Evolutionary conservation across 2,113 vertebrate genomes (phyloP), one percentile per base, ranked within the genome.

Genomic region (Machaerirhynchus nigripectus): DNA sequence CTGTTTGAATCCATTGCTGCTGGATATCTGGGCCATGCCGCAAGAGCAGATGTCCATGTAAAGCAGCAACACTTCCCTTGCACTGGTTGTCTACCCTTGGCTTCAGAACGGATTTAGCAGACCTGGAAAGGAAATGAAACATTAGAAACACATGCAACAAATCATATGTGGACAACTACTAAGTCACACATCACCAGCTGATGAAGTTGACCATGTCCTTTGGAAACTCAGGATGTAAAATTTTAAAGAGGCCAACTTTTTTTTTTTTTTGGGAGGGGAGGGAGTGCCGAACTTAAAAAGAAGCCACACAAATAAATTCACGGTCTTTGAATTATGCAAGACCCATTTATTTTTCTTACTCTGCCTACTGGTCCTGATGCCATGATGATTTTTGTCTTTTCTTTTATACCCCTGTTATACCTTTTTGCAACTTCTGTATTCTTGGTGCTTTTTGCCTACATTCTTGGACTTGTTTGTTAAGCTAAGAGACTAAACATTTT

Each of bases 1-100:
- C 75, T 98, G 97, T 94, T 98, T 98, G 98, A 99, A 98, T 93
- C 98, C 99, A 98, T 98, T 99, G 97, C 97, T 98, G 95, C 97
- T 99, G 86, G 99, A 99, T 98, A 99, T 98, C 98, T 99, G 98
- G 98, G 99, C 99, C 99, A 99, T 99, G 79, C 93, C 95, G 98
- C 98, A 97, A 97, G 96, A 96, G 89, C 96, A 75, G 92, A 88
- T 92, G 96, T 97, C 98, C 98, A 98, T 98, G 93, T 96, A 98
- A 97, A 87, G 94, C 95, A 94, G 85, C 96, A 96, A 90, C 84
- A 15, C 90, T 67, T 85, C 78, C 47, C 95, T 92, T 74, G 46
- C 71, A 89, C 92, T 87, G 50, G 71, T 9, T 22, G 56, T 82
- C 94, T 35, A 69, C 68, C 67, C 65, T 49, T 76, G 79, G 88